These are phyloP conservation scores for Aspidiotus rigidus DNA, from an alignment of 2,888 invertebrate genomes.

Conservation along the genomic window DNA sequence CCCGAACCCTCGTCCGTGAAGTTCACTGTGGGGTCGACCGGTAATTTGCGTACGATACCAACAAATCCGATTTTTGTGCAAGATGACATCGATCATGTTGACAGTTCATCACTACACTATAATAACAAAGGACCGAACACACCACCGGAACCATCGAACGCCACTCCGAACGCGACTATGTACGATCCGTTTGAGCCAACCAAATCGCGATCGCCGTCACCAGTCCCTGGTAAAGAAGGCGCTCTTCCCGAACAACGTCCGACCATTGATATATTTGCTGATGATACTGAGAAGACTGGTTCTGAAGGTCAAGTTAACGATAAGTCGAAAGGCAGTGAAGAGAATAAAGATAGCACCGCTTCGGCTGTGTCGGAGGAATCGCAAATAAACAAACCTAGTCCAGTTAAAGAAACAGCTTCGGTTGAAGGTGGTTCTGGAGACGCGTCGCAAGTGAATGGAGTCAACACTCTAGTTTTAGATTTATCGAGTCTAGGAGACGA, in stretches of 20 bases:
- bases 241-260: constrained; percentile 21
- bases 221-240: constrained; percentile 22
- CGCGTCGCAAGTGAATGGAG: neutral
- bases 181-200: constrained; percentile 90
- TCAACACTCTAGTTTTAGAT: constrained; percentile 18
- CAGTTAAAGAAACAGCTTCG: constrained; percentile 12
- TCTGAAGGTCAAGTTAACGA: constrained; percentile 12
- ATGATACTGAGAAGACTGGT: constrained; percentile 24
- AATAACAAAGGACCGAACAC: constrained; percentile 57
- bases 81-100: constrained; percentile 17
- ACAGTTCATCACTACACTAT: constrained; percentile 9
- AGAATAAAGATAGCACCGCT: constrained; percentile 25
- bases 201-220: constrained; percentile 58
- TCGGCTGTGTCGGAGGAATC: neutral
- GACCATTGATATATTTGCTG: constrained; percentile 35
- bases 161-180: constrained; percentile 52
- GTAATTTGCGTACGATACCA: constrained; percentile 2
- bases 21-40: constrained; percentile 12
- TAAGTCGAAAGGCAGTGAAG: constrained; percentile 28
- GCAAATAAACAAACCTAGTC: constrained; percentile 6
- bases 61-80: constrained; percentile 28
- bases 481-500: constrained; percentile 28
- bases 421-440: neutral
- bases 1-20: constrained; percentile 46
- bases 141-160: constrained; percentile 52